These are phyloP conservation scores for Centropyge bicolor DNA, from an alignment of 2,797 vertebrate genomes.

Conservation along the genomic window DNA sequence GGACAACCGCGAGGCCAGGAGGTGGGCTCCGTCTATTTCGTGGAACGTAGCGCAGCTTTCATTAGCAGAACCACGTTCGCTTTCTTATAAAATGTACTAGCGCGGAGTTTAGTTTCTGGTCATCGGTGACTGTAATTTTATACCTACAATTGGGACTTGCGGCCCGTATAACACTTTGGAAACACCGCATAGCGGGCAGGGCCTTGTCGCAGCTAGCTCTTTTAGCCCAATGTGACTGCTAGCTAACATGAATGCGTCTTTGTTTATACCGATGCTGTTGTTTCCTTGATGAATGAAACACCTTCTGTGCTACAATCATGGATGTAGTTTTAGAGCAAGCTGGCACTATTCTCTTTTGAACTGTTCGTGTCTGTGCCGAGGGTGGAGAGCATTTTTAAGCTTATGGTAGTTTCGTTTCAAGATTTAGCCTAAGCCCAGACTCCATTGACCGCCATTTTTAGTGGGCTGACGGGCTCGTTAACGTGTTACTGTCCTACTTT, in stretches of 20 bases:
- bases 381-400: rapidly evolving
- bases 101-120: rapidly evolving
- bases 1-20: constrained; percentile 67
- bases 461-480: constrained; percentile 33
- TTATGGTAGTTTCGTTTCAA: background rate
- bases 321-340: rapidly evolving
- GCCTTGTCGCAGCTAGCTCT: background rate
- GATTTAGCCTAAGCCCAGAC: constrained; percentile 34
- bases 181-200: rapidly evolving
- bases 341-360: rapidly evolving
- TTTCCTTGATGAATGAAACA: rapidly evolving
- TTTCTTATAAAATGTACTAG: background rate
- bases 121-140: rapidly evolving
- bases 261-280: constrained; percentile 60
- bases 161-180: background rate
- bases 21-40: constrained; percentile 60
- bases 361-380: rapidly evolving
- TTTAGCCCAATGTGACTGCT: background rate
- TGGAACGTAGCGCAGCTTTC: background rate
- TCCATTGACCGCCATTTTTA: constrained; percentile 80
- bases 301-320: rapidly evolving
- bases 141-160: rapidly evolving
- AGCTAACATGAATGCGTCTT: constrained; percentile 49
- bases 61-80: rapidly evolving
- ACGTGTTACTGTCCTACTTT: constrained; percentile 20